phyloP scores from a whole-genome alignment of 1,140 invertebrate species.

The Scaptomyza graminum region DNA sequence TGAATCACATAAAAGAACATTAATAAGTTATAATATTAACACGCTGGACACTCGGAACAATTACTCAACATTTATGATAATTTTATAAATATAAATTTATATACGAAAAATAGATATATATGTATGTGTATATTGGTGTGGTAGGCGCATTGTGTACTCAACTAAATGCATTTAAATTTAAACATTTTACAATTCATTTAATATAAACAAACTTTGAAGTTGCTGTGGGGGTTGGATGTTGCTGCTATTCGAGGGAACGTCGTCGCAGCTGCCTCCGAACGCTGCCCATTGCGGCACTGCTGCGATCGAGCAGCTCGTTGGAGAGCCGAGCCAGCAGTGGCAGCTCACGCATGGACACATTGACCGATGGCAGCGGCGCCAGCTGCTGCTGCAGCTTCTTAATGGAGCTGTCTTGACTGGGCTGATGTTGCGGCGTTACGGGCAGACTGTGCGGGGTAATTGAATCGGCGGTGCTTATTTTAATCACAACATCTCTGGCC shows the following conservation, averaged over 20 bases:
- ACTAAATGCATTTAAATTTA: conserved; percentile 50
- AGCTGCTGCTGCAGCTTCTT: conserved; percentile 79
- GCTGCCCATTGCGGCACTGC: conserved; percentile 62
- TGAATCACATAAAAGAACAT: conserved; percentile 72
- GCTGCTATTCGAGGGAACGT: conserved; percentile 73
- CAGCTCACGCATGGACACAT: conserved; percentile 82
- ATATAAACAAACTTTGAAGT: conserved; percentile 67
- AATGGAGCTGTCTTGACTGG: conserved; percentile 41
- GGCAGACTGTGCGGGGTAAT: conserved; percentile 62
- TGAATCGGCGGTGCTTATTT: conserved; percentile 37
- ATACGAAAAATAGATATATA: conserved; percentile 63
- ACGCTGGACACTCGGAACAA: conserved; percentile 56
- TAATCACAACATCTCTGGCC: conserved; percentile 43
- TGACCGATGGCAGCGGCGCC: conserved; percentile 76
- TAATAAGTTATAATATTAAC: conserved; percentile 60
- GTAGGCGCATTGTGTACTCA: conserved; percentile 58
- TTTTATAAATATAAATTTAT: conserved; percentile 18
- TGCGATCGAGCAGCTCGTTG: conserved; percentile 72
- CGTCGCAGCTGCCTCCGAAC: conserved; percentile 63
- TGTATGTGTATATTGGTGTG: conserved; percentile 13
- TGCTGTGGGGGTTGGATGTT: not conserved
- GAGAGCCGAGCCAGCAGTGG: conserved; percentile 76
- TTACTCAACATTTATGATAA: conserved; percentile 63
- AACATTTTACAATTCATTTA: conserved; percentile 63
- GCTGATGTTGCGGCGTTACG: conserved; percentile 70